Evolutionary conservation across 2,888 invertebrate genomes (phyloP), one percentile per base, ranked within the genome.

Genomic region (Macaria notata): DNA sequence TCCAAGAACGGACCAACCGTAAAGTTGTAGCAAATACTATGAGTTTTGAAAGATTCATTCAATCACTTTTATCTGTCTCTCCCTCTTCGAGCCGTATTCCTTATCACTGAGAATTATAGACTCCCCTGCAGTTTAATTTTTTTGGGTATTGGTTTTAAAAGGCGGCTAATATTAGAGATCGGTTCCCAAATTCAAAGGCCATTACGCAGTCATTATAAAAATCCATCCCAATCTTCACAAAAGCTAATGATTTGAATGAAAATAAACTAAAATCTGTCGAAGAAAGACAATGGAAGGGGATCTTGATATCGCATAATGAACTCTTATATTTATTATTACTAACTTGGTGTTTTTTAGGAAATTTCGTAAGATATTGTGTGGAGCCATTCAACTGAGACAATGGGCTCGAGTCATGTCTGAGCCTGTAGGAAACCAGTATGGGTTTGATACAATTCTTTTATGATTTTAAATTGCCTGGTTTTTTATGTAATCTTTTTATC

Each of bases 281-380:
- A 61, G 62, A 79, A 80, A 83, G 78, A 86, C 86, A 86, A 86
- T 85, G 83, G 80, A 63, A 62, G 56, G 72, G 72, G 75, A 85
- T 84, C 84, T 19, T 78, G 86, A 73, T 75, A 71, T 72, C 69
- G 69, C 72, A 75, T 76, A 86, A 88, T 87, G 86, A 83, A 86
- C 86, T 83, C 86, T 86, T 81, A 86, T 81, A 80, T 19, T 19
- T 19, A 19, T 19, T 19, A 19, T 80, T 84, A 80, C 80, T 75
- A 78, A 81, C 79, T 81, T 83, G 79, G 81, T 73, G 58, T 79
- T 84, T 87, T 88, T 89, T 86, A 84, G 86, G 84, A 85, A 90
- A 90, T 89, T 88, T 88, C 87, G 87, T 87, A 89, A 89, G 88
- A 88, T 88, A 88, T 88, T 89, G 86, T 87, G 80, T 79, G 76